phyloP scores from a whole-genome alignment of 2,113 vertebrate species.

The Pseudopipra pipra region DNA sequence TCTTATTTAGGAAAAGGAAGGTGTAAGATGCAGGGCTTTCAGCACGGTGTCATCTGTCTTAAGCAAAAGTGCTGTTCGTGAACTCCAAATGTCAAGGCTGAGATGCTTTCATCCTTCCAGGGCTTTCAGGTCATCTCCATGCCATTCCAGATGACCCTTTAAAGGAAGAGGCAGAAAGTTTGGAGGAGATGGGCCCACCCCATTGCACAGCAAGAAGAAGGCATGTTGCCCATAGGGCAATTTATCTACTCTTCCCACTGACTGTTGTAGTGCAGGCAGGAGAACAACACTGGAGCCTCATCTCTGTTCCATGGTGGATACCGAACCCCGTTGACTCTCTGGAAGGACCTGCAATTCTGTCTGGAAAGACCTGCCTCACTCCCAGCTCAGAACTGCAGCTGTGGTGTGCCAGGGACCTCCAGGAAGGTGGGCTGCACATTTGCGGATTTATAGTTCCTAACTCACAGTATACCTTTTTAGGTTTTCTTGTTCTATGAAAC shows the following conservation, averaged over 20 bases:
- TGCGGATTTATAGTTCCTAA: neutral
- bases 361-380: neutral
- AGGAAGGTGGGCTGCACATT: neutral
- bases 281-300: neutral
- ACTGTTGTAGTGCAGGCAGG: neutral
- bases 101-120: rapidly evolving
- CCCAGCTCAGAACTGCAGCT: neutral
- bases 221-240: too few relatives aligned
- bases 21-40: neutral
- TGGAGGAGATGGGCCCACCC: neutral
- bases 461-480: neutral
- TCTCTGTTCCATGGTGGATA: neutral
- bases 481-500: neutral
- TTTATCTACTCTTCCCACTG: neutral
- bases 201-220: neutral
- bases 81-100: neutral
- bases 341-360: neutral
- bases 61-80: neutral
- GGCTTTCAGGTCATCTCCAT: neutral
- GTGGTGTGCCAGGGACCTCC: neutral
- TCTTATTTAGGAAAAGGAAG: neutral
- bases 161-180: neutral
- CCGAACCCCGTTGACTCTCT: neutral
- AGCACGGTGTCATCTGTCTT: neutral
- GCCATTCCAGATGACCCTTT: neutral